A percentile compares a stretch with the other conserved stretches of the same genome.
phyloP scores from a whole-genome alignment of 2,888 invertebrate genomes.

The Actias luna region DNA sequence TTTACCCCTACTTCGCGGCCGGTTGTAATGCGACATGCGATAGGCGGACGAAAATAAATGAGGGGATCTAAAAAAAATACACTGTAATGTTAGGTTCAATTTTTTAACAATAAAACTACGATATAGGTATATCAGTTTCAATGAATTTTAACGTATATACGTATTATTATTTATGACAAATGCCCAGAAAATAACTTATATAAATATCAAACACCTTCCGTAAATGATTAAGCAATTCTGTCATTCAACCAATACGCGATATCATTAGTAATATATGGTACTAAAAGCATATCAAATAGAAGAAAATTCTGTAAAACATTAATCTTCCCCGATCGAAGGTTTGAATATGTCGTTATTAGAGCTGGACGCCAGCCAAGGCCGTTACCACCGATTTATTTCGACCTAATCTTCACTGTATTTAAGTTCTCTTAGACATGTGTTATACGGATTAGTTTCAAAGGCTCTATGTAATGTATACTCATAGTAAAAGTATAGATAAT shows the following conservation, averaged over 20 bases:
- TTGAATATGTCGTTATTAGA: slow-evolving; percentile 49
- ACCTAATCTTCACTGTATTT: slow-evolving; percentile 21
- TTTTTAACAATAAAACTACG: neutral
- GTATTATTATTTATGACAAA: neutral
- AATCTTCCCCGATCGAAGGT: slow-evolving; percentile 40
- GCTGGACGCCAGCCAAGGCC: slow-evolving; percentile 41
- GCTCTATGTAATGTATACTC: neutral
- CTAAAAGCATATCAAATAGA: slow-evolving; percentile 17
- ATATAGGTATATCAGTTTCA: neutral
- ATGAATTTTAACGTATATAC: too few species aligned
- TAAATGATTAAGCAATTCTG: slow-evolving; percentile 3
- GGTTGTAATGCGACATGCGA: too few species aligned
- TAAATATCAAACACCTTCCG: neutral
- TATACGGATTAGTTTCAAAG: neutral
- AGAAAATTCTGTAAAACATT: slow-evolving; percentile 33
- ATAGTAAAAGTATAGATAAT: neutral
- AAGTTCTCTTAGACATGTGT: slow-evolving; percentile 8
- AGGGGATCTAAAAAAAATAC: neutral
- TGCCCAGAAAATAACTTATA: neutral
- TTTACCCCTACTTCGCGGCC: too few species aligned
- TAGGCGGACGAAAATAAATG: neutral
- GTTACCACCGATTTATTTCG: slow-evolving; percentile 32
- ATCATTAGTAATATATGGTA: slow-evolving; percentile 22
- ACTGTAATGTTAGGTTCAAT: neutral
- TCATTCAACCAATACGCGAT: slow-evolving; percentile 17